phyloP scores from a whole-genome alignment of 2,888 invertebrate genomes.

The Brachyptera putata region DNA sequence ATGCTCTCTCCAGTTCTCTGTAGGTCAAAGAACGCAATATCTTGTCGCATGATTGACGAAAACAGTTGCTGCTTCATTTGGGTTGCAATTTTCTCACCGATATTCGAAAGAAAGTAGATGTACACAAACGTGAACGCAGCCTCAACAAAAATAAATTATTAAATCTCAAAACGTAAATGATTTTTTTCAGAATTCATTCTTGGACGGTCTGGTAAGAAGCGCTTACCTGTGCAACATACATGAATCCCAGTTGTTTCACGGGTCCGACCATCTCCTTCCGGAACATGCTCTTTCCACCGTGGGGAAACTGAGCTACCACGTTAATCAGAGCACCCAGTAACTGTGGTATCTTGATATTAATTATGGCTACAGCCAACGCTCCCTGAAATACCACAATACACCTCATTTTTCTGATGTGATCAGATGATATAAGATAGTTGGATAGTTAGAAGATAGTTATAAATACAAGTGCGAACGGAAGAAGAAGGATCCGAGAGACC shows the following conservation, averaged over 20 bases:
- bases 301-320: constrained; percentile 58
- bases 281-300: constrained; percentile 51
- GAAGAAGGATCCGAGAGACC: too few relatives aligned
- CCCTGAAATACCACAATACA: constrained; percentile 58
- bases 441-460: too few relatives aligned
- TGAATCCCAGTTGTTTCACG: constrained; percentile 59
- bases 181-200: too few relatives aligned
- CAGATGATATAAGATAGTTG: too few relatives aligned
- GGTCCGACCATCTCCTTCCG: constrained; percentile 61
- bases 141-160: too few relatives aligned
- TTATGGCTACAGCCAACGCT: constrained; percentile 77
- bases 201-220: too few relatives aligned
- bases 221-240: constrained; percentile 71
- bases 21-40: constrained; percentile 85
- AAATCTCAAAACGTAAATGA: too few relatives aligned
- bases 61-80: constrained; percentile 79
- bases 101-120: constrained; percentile 77
- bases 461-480: too few relatives aligned
- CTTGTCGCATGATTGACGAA: constrained; percentile 75
- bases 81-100: constrained; percentile 84
- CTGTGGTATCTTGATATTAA: constrained; percentile 87
- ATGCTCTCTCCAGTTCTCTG: constrained; percentile 90
- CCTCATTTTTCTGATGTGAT: not conserved
- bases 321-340: constrained; percentile 80
- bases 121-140: constrained; percentile 85